Conservation (phyloP, 2,888 invertebrate species). For the Euplagia quadripunctaria region DNA sequence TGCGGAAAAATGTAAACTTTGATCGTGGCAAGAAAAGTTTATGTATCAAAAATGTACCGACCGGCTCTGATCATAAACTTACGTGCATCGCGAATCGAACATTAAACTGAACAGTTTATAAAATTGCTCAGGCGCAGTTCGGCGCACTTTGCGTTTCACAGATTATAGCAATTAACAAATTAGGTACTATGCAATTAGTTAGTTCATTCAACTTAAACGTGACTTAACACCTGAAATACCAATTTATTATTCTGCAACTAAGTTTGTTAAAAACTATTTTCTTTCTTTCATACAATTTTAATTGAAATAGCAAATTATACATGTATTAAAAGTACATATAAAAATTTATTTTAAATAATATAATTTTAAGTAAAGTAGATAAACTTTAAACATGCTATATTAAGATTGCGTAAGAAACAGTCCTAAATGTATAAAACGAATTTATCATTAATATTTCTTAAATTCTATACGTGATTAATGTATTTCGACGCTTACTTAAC, state of each 20-base stretch:
- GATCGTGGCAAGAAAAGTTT: not conserved
- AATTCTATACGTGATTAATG: not conserved
- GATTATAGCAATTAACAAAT: not conserved
- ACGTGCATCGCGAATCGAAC: constrained; percentile 2
- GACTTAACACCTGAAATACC: not conserved
- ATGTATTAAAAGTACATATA: not conserved
- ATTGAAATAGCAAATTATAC: not conserved
- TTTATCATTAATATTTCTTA: not conserved
- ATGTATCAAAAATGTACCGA: constrained; percentile 4
- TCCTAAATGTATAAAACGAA: not conserved
- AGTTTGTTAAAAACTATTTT: not conserved
- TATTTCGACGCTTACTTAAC: constrained; percentile 12
- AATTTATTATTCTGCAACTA: not conserved
- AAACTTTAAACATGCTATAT: not conserved
- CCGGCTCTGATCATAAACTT: not conserved
- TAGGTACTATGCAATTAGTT: not conserved
- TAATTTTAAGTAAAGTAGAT: too few relatives aligned
- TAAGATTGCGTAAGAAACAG: not conserved
- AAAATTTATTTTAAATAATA: not conserved
- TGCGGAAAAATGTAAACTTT: constrained; percentile 12
- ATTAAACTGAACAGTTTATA: not conserved
- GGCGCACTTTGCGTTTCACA: not conserved
- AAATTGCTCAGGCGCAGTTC: not conserved
- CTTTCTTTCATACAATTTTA: not conserved
- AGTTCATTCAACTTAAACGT: not conserved